Percentiles rank a stretch among this genome's conserved stretches.
These are phyloP conservation scores for Tenodera sinensis DNA, from an alignment of 2,888 invertebrate species.

Conservation along the genomic window DNA sequence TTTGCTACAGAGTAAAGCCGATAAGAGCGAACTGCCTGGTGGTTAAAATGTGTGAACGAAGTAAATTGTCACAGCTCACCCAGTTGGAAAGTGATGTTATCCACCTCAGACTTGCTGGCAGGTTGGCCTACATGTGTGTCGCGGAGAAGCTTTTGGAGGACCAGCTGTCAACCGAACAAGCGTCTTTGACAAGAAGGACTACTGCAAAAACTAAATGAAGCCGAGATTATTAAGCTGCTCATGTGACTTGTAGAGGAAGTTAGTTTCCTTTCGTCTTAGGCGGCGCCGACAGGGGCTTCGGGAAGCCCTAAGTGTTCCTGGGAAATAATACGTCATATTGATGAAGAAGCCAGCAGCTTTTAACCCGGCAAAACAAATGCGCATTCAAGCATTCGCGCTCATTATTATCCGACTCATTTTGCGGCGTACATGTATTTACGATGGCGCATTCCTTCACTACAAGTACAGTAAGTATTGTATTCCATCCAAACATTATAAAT, in stretches of 20 bases:
- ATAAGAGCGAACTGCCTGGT: no score
- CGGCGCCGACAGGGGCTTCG: neutral
- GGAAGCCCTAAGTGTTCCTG: neutral
- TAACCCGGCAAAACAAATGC: neutral
- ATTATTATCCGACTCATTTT: no score
- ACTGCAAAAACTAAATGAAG: neutral
- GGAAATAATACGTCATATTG: neutral
- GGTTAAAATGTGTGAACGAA: neutral
- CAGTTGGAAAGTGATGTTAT: neutral
- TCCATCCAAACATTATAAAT: no score
- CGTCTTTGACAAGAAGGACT: neutral
- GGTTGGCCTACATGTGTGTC: neutral
- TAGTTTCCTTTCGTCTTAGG: neutral
- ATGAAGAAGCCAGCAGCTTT: neutral
- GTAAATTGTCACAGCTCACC: neutral
- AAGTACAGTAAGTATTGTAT: no score
- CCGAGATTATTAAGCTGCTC: neutral
- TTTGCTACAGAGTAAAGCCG: neutral
- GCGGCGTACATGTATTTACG: no score
- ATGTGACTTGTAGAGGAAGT: neutral
- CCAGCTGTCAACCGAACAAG: neutral
- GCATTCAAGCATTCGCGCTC: no score
- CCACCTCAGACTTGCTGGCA: neutral
- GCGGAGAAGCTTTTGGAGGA: neutral
- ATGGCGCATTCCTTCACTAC: no score